Percentiles rank a stretch among this genome's conserved stretches.
Evolutionary conservation across 2,888 invertebrate species (phyloP).

Genomic region (Scaptomyza tumidula): DNA sequence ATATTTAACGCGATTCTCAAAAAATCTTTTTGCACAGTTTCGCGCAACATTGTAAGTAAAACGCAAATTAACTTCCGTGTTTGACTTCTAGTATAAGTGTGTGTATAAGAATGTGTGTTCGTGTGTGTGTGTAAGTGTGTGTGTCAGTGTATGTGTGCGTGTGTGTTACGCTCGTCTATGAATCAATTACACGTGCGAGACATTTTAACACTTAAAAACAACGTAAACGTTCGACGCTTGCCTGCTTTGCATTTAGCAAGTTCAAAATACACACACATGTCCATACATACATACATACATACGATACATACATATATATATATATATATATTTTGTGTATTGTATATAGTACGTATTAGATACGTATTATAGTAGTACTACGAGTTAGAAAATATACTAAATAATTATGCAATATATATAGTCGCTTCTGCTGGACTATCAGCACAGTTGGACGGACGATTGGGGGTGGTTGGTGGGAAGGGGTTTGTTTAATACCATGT

Average conservation of each 20-base stretch:
- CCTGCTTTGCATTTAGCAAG: slow-evolving; percentile 37
- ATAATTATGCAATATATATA: slow-evolving; percentile 34
- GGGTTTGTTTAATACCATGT: not conserved
- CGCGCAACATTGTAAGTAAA: slow-evolving; percentile 60
- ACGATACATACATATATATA: too few relatives aligned
- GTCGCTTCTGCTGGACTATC: slow-evolving; percentile 3
- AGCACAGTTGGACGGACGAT: not conserved
- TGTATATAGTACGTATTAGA: not conserved
- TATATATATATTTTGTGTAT: not conserved
- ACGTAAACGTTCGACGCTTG: slow-evolving; percentile 16
- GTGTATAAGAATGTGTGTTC: slow-evolving; percentile 14
- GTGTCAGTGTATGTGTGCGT: slow-evolving; percentile 13
- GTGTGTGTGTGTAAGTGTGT: slow-evolving; percentile 9
- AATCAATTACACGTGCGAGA: slow-evolving; percentile 72
- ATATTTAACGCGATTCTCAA: slow-evolving; percentile 32
- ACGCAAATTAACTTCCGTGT: slow-evolving; percentile 46
- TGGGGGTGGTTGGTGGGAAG: too few relatives aligned
- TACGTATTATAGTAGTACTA: slow-evolving; percentile 9
- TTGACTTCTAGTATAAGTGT: slow-evolving; percentile 1
- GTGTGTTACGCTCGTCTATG: slow-evolving; percentile 45
- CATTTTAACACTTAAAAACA: slow-evolving; percentile 48
- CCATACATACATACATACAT: too few relatives aligned
- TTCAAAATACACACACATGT: not conserved
- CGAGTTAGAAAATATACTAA: slow-evolving; percentile 13
- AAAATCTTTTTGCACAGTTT: slow-evolving; percentile 68